phyloP scores from a whole-genome alignment of 2,113 vertebrate species.

The Stigmatopora nigra region DNA sequence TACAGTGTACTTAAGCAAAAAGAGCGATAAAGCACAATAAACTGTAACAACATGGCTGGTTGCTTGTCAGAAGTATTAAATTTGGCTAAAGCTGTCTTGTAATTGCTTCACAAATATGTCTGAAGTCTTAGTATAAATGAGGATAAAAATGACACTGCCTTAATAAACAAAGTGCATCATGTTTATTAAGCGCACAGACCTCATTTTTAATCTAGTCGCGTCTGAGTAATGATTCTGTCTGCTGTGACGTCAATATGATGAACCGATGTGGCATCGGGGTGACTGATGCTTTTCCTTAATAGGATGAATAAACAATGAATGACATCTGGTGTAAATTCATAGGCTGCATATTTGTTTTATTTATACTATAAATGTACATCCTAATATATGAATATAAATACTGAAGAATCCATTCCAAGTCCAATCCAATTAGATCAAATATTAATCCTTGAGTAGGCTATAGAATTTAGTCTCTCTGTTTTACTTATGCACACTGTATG shows the following conservation, averaged over 20 bases:
- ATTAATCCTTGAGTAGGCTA: not conserved
- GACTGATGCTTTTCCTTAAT: not conserved
- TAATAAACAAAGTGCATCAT: conserved; percentile 37
- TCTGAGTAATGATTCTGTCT: conserved; percentile 60
- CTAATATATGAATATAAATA: too few species aligned
- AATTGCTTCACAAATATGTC: not conserved
- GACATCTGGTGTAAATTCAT: conserved; percentile 16
- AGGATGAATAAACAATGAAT: conserved; percentile 35
- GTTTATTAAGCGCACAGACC: conserved; percentile 40
- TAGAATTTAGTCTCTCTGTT: conserved; percentile 19
- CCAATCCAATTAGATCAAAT: too few species aligned
- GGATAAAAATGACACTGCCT: conserved; percentile 20
- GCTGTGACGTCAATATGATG: conserved; percentile 36
- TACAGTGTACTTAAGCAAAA: not conserved
- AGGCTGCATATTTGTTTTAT: conserved; percentile 3
- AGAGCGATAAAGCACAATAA: not conserved
- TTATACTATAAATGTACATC: too few species aligned
- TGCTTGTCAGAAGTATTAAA: not conserved
- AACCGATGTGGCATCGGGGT: conserved; percentile 37
- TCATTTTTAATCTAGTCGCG: conserved; percentile 57
- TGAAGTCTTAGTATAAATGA: conserved; percentile 5
- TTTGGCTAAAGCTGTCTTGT: not conserved
- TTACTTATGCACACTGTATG: conserved; percentile 25
- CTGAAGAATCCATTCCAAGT: too few species aligned
- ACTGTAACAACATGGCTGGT: not conserved